Conservation (phyloP, 2,888 invertebrate genomes). For the Platerodrilus igneus region DNA sequence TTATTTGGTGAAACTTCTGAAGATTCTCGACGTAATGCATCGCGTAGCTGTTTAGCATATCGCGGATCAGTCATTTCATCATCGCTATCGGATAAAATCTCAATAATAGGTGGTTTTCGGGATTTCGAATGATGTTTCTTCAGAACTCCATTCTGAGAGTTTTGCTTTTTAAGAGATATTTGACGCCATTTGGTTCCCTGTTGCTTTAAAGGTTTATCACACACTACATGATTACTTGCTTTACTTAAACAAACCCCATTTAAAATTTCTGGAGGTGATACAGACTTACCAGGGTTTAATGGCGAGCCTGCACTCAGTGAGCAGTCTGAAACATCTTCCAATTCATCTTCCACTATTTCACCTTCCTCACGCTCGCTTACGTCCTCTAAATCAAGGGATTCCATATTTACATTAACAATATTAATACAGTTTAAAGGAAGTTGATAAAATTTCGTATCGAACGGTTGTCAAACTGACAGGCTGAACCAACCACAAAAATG, state of each 20-base stretch:
- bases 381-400: too few relatives aligned
- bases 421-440: too few relatives aligned
- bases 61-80: conserved; percentile 27
- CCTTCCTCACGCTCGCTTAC: conserved; percentile 47
- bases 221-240: conserved; percentile 40
- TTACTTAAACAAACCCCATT: conserved; percentile 48
- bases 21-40: conserved; percentile 50
- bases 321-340: conserved; percentile 46
- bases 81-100: conserved; percentile 34
- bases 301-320: conserved; percentile 37
- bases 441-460: too few relatives aligned
- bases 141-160: conserved; percentile 14
- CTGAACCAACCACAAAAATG: too few relatives aligned
- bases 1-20: conserved; percentile 34
- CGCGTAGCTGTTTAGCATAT: conserved; percentile 49
- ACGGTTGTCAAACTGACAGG: too few relatives aligned
- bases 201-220: not conserved
- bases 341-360: conserved; percentile 45
- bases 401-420: not conserved
- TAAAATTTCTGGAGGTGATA: conserved; percentile 43
- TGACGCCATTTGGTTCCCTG: conserved; percentile 6
- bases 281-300: conserved; percentile 42
- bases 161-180: conserved; percentile 4
- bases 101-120: conserved; percentile 10
- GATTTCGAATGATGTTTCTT: conserved; percentile 13